Percentiles rank a stretch among this genome's conserved stretches.
phyloP scores from a whole-genome alignment of 2,113 vertebrate species.

The Leucopsar rothschildi region DNA sequence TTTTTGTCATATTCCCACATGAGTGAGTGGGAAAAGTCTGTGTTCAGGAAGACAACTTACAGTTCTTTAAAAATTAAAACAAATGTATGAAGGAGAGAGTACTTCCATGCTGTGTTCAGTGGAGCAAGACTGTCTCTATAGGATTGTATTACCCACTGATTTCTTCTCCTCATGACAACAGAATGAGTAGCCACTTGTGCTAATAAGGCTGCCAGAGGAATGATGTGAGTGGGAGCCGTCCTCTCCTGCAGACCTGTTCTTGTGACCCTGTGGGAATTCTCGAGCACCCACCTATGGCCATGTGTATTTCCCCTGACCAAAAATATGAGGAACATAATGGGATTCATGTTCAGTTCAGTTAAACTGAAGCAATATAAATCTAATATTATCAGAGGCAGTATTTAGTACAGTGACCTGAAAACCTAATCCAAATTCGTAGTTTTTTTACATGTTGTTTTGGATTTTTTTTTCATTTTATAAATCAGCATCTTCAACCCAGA shows the following conservation, averaged over 20 bases:
- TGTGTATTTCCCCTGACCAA: not conserved
- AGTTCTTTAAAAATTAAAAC: not conserved
- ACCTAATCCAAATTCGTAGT: not conserved
- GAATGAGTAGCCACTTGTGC: not conserved
- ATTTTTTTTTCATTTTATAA: not conserved
- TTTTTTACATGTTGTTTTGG: not conserved
- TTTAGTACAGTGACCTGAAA: not conserved
- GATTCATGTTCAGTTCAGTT: not conserved
- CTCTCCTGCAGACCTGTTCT: not conserved
- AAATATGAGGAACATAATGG: not conserved
- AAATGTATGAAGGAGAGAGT: not conserved
- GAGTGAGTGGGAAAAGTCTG: not conserved
- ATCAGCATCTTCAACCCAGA: not conserved
- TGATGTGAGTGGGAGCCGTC: not conserved
- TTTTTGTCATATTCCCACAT: not conserved
- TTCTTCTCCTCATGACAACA: not conserved
- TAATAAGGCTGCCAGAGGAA: not conserved
- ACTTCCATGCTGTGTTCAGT: not conserved
- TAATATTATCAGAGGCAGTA: not conserved
- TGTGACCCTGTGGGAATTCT: not conserved
- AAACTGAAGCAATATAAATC: not conserved
- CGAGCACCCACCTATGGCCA: accelerated
- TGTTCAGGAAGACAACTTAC: not conserved
- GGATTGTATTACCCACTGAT: not conserved
- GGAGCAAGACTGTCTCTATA: not conserved